A percentile compares a stretch with the other conserved stretches of the same genome.
Conservation (phyloP, 2,888 invertebrate species). For the Troilus luridus region DNA sequence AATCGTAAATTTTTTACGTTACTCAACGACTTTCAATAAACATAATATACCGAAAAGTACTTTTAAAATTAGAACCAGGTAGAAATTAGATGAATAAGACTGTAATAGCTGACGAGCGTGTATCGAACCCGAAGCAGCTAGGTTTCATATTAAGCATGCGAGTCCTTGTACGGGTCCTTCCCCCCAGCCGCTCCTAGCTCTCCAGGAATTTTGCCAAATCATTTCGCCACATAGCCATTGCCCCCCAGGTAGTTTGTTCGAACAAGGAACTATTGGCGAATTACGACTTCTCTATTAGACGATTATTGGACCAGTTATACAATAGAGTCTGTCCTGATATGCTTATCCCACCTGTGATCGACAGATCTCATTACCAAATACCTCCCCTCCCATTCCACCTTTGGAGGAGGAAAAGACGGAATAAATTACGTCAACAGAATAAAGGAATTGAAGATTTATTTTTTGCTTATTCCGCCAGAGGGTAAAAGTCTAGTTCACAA, state of each 20-base stretch:
- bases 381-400: neutral
- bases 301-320: neutral
- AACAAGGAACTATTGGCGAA: neutral
- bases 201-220: conserved; percentile 38
- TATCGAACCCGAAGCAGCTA: conserved; percentile 15
- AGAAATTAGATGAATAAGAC: neutral
- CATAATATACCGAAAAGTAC: neutral
- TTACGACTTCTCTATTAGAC: neutral
- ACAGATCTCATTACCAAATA: neutral
- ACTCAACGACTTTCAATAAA: neutral
- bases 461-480: neutral
- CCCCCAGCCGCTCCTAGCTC: conserved; percentile 17
- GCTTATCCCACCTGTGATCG: neutral
- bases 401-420: neutral
- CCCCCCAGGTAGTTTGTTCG: neutral
- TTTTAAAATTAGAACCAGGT: neutral
- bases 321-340: neutral
- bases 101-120: neutral
- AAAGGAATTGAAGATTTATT: neutral
- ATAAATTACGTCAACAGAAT: conserved; percentile 21
- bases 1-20: neutral
- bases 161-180: conserved; percentile 32
- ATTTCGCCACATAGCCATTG: neutral
- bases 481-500: neutral
- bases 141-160: conserved; percentile 3